Conservation (phyloP, 1,140 invertebrate genomes). For the Luehdorfia chinensis region DNA sequence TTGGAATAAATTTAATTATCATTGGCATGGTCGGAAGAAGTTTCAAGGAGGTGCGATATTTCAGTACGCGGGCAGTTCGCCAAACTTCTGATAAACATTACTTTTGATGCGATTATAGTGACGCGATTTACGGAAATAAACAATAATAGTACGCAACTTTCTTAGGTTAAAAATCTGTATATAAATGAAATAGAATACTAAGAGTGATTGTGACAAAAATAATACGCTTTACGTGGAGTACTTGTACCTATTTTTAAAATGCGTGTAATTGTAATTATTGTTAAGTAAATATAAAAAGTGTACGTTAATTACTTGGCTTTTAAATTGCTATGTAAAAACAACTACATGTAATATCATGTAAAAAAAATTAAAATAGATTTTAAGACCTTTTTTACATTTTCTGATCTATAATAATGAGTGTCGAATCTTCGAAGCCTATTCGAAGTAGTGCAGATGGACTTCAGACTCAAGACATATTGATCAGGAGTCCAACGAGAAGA, state of each 20-base stretch:
- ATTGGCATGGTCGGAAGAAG: constrained; percentile 9
- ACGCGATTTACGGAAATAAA: constrained; percentile 21
- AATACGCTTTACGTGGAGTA: not conserved
- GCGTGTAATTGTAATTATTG: too few species aligned
- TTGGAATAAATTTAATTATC: constrained; percentile 2
- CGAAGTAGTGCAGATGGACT: constrained; percentile 23
- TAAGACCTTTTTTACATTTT: too few species aligned
- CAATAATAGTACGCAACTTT: too few species aligned
- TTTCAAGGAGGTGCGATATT: constrained; percentile 44
- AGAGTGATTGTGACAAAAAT: not conserved
- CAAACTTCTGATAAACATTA: constrained; percentile 27
- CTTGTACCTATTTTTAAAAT: too few species aligned
- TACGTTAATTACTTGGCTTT: too few species aligned
- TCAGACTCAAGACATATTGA: constrained; percentile 22
- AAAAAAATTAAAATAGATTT: too few species aligned
- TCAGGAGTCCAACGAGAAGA: constrained; percentile 32
- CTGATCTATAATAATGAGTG: constrained; percentile 11
- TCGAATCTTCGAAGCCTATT: constrained; percentile 22
- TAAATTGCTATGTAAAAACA: not conserved
- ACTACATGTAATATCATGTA: too few species aligned
- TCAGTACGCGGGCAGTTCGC: constrained; percentile 37
- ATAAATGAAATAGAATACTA: not conserved
- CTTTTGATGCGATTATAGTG: constrained; percentile 14
- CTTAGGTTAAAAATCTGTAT: constrained; percentile 15
- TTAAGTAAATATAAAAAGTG: too few species aligned